Percentiles rank a stretch among this genome's conserved stretches.
phyloP scores from a whole-genome alignment of 1,140 invertebrate genomes.

The Limonius californicus region DNA sequence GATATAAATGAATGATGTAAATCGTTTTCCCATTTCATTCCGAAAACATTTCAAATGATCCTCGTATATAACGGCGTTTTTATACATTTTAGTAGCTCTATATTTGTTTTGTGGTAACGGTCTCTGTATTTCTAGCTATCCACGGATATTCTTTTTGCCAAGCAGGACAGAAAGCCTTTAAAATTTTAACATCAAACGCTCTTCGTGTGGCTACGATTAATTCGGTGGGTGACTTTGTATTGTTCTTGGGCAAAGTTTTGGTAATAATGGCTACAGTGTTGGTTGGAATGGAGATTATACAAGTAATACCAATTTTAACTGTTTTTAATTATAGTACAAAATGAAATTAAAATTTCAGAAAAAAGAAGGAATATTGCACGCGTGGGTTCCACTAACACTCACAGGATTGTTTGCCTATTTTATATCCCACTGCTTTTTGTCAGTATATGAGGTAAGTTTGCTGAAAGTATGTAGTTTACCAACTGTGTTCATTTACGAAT shows the following conservation, averaged over 20 bases:
- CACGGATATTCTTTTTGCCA: conserved; percentile 67
- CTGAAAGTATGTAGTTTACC: too few species aligned
- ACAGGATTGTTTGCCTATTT: conserved; percentile 67
- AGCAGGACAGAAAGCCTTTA: conserved; percentile 61
- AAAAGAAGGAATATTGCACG: conserved; percentile 60
- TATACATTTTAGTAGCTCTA: conserved; percentile 49
- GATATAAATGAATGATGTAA: too few species aligned
- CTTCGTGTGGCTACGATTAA: conserved; percentile 71
- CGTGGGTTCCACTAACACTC: conserved; percentile 64
- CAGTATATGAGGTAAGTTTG: conserved; percentile 68
- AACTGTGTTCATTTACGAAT: too few species aligned
- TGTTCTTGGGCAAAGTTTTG: conserved; percentile 69
- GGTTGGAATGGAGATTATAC: conserved; percentile 57
- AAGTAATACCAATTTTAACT: conserved; percentile 50
- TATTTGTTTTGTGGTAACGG: conserved; percentile 30
- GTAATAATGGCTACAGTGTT: conserved; percentile 63
- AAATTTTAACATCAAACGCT: conserved; percentile 58
- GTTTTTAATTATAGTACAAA: neutral
- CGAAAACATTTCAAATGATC: too few species aligned
- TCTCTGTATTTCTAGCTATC: conserved; percentile 57
- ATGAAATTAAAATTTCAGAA: too few species aligned
- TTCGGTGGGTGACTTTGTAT: conserved; percentile 73
- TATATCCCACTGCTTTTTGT: conserved; percentile 71
- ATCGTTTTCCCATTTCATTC: conserved; percentile 5
- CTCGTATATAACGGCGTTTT: neutral